These are phyloP conservation scores for Pelecanoides urinatrix DNA, from an alignment of 2,113 vertebrate genomes.

Conservation along the genomic window DNA sequence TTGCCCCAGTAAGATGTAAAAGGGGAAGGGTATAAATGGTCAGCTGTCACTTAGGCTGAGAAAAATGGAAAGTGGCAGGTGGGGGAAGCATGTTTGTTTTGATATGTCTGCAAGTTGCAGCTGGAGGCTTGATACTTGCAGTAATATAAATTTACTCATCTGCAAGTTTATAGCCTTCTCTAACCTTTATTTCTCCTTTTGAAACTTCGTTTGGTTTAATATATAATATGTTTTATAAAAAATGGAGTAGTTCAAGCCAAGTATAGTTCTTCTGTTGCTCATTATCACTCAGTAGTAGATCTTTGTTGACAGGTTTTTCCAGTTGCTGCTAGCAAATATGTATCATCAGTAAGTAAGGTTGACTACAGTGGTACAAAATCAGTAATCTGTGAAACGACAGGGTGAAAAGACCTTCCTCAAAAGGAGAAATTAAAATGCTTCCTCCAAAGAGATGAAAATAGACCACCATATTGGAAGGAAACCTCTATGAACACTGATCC, in stretches of 20 bases:
- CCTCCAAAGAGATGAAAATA: background rate
- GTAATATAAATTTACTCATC: background rate
- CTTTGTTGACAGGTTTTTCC: background rate
- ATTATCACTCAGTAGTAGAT: background rate
- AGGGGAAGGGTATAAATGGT: background rate
- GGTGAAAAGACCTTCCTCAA: background rate
- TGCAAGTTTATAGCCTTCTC: background rate
- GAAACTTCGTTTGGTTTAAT: background rate
- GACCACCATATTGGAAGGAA: background rate
- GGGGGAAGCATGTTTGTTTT: background rate
- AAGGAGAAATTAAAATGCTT: background rate
- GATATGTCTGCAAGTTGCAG: background rate
- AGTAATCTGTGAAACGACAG: background rate
- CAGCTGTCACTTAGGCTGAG: background rate
- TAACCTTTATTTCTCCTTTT: background rate
- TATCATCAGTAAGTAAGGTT: background rate
- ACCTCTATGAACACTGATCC: background rate
- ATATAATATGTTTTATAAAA: background rate
- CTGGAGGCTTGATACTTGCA: background rate
- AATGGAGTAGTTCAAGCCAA: background rate
- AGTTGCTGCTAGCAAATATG: background rate
- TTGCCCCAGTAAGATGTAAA: background rate
- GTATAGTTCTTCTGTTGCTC: background rate
- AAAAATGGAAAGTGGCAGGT: background rate
- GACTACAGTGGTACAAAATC: background rate